Evolutionary conservation across 2,797 vertebrate genomes (phyloP), one percentile per base, ranked within the genome.

Genomic region (Eurystomus glaucurus): DNA sequence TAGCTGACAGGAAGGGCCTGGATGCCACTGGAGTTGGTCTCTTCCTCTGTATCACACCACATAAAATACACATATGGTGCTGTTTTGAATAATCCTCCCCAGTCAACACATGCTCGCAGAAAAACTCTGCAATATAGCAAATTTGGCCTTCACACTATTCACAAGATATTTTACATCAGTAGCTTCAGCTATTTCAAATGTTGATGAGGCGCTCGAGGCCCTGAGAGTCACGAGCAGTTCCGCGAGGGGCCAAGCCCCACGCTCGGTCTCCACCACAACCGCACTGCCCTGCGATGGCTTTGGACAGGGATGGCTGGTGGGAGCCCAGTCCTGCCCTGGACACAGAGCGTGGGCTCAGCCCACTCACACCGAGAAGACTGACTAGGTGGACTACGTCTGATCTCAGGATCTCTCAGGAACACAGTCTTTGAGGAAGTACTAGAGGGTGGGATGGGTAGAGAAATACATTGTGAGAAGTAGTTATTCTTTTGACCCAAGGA

Each of bases 231-330:
- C 69, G 33, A 3, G 15, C 18, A 54, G 11, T 23, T 46, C 46
- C 5, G 2, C 52, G 57, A 17, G 0, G 2, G n/a, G 9, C 37
- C 57, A 41, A 79, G 62, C 19, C 21, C 54, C 17, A 16, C 0
- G 0, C 9, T 6, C 1, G 0, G 10, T 15, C 14, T 29, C 46
- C 33, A 45, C 39, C 10, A 14, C 1, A 50, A 16, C 26, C 2
- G 0, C 0, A 0, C 33, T 60, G 48, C 31, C 52, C 48, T 6
- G 64, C 2, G 1, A 46, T 7, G 20, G 31, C 51, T 33, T 14
- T 9, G 55, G 85, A 35, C 70, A 45, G 0, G 0, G 33, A 29
- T 1, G 4, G 15, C 10, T 4, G 4, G 14, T 0, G 1, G 70
- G 51, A 65, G 41, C 37, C 15, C 39, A 29, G 0, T 5, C 39